phyloP scores from a whole-genome alignment of 2,113 vertebrate species.

The Silurus meridionalis region DNA sequence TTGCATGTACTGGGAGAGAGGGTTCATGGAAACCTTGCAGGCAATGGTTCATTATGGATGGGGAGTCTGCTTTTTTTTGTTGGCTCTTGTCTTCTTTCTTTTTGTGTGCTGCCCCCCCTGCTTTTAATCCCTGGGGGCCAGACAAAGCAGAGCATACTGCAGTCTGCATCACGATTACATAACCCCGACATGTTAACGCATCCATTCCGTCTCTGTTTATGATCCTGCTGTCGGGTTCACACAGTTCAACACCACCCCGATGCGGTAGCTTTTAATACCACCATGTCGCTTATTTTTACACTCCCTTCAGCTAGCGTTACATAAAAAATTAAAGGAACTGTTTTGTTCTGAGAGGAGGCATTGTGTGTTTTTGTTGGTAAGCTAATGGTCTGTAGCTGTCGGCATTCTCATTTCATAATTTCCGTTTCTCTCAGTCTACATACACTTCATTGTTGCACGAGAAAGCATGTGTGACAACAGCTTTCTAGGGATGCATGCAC shows the following conservation, averaged over 20 bases:
- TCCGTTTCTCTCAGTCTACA: not conserved
- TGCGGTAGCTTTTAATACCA: constrained; percentile 55
- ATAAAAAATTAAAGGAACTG: constrained; percentile 17
- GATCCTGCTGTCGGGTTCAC: constrained; percentile 62
- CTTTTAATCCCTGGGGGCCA: constrained; percentile 49
- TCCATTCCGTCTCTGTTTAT: constrained; percentile 31
- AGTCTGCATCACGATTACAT: constrained; percentile 69
- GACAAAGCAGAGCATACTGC: constrained; percentile 61
- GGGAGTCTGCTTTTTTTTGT: constrained; percentile 42
- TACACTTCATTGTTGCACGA: not conserved
- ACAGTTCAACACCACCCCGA: constrained; percentile 59
- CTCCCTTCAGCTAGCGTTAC: not conserved
- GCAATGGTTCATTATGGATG: constrained; percentile 57
- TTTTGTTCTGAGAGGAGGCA: not conserved
- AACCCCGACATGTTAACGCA: constrained; percentile 58
- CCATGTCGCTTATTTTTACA: constrained; percentile 58
- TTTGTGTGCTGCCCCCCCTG: not conserved
- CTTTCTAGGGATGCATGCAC: not conserved
- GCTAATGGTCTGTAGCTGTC: not conserved
- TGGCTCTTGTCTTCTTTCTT: constrained; percentile 30
- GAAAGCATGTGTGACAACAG: not conserved
- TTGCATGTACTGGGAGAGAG: constrained; percentile 37
- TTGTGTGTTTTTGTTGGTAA: not conserved
- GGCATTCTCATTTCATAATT: not conserved
- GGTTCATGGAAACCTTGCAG: constrained; percentile 47